Evolutionary conservation across 2,797 vertebrate genomes (phyloP).

Genomic region (Peromyscus attwateri): DNA sequence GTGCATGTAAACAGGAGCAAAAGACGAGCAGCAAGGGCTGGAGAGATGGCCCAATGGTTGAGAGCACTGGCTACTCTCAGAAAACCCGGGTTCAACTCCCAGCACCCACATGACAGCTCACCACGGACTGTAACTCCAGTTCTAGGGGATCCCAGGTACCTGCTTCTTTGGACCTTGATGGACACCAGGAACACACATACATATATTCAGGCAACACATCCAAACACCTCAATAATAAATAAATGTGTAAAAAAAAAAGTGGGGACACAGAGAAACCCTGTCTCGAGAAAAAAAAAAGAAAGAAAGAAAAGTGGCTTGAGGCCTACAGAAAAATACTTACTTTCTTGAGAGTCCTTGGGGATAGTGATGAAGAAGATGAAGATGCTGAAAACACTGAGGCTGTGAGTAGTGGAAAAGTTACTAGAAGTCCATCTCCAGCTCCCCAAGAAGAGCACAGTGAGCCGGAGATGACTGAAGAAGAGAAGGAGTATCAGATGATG

Average conservation of each 20-base stretch:
- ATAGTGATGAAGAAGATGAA: constrained; percentile 94
- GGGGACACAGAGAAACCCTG: too few species aligned
- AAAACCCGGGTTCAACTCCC: not conserved
- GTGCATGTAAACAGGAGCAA: too few species aligned
- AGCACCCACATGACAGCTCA: too few species aligned
- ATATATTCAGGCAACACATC: too few species aligned
- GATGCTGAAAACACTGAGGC: constrained; percentile 91
- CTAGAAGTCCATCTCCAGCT: constrained; percentile 93
- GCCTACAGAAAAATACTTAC: too few species aligned
- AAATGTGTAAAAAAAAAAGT: too few species aligned
- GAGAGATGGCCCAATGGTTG: not conserved
- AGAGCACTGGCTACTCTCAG: not conserved
- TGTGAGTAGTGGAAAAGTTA: constrained; percentile 88
- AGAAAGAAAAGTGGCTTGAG: too few species aligned
- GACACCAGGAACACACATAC: not conserved
- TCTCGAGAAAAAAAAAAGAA: too few species aligned
- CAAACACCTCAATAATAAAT: too few species aligned
- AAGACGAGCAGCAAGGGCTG: too few species aligned
- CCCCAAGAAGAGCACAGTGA: constrained; percentile 95
- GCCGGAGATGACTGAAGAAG: constrained; percentile 98
- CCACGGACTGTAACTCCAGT: not conserved
- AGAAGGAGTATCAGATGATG: constrained; percentile 98
- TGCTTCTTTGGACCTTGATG: not conserved
- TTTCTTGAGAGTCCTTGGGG: too few species aligned
- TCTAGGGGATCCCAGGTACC: not conserved